phyloP scores from a whole-genome alignment of 2,113 vertebrate genomes.

The Pelusios castaneus region DNA sequence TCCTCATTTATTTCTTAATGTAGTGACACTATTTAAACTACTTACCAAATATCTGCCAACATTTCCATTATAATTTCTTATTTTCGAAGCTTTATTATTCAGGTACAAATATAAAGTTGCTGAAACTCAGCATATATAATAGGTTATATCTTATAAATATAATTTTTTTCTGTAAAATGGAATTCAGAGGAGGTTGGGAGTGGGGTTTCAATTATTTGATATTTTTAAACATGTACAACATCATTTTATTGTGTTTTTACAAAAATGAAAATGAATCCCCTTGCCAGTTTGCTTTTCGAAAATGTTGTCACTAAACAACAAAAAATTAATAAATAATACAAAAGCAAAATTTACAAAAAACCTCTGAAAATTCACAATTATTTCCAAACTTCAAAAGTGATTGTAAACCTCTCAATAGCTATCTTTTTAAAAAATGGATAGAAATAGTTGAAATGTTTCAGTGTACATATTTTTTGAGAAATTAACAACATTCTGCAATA shows the following conservation, averaged over 20 bases:
- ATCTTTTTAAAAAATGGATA: neutral
- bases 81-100: slow-evolving; percentile 52
- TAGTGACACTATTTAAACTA: slow-evolving; percentile 10
- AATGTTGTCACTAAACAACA: neutral
- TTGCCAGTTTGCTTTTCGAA: neutral
- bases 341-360: neutral
- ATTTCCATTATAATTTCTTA: slow-evolving; percentile 66
- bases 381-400: neutral
- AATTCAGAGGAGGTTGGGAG: neutral
- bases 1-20: slow-evolving; percentile 22
- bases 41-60: slow-evolving; percentile 49
- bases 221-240: neutral
- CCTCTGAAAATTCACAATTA: neutral
- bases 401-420: neutral
- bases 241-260: neutral
- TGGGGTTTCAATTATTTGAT: neutral
- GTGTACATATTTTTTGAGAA: neutral
- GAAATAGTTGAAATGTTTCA: neutral
- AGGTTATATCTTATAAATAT: slow-evolving; percentile 12
- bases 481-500: neutral
- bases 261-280: neutral
- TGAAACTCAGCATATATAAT: slow-evolving; percentile 22
- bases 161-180: neutral
- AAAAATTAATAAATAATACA: neutral
- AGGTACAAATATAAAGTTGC: slow-evolving; percentile 39